A percentile compares a stretch with the other conserved stretches of the same genome.
Evolutionary conservation across 2,797 vertebrate species (phyloP).

Genomic region (Mycteria americana): DNA sequence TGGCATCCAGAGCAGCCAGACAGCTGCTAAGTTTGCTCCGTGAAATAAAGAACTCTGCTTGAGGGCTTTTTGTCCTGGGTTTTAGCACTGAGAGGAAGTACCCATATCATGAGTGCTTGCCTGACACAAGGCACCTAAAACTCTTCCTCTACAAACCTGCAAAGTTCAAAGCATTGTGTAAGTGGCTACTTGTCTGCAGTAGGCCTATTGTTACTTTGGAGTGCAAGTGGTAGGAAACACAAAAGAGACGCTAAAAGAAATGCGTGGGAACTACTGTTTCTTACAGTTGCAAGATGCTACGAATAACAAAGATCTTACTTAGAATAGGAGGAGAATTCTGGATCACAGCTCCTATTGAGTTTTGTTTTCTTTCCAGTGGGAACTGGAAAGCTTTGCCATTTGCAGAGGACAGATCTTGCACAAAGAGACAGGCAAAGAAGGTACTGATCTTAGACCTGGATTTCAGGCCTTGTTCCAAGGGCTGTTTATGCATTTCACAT

Average conservation of each 20-base stretch:
- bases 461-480: background rate
- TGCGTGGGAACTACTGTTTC: background rate
- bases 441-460: background rate
- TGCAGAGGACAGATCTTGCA: background rate
- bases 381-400: background rate
- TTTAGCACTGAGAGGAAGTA: background rate
- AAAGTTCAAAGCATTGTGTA: background rate
- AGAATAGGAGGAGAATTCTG: background rate
- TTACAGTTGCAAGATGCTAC: background rate
- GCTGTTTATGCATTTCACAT: background rate
- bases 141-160: background rate
- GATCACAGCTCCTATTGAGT: background rate
- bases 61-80: background rate
- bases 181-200: background rate
- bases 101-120: fast-evolving
- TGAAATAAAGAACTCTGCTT: background rate
- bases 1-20: background rate
- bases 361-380: background rate
- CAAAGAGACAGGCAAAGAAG: background rate
- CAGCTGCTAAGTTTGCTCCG: background rate
- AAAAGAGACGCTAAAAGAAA: background rate
- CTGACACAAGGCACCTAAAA: background rate
- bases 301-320: background rate
- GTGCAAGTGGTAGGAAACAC: background rate
- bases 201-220: background rate